Percentiles rank a stretch among this genome's conserved stretches.
Evolutionary conservation across 2,113 vertebrate genomes (phyloP).

Genomic region (Chaetorhynchus papuensis): DNA sequence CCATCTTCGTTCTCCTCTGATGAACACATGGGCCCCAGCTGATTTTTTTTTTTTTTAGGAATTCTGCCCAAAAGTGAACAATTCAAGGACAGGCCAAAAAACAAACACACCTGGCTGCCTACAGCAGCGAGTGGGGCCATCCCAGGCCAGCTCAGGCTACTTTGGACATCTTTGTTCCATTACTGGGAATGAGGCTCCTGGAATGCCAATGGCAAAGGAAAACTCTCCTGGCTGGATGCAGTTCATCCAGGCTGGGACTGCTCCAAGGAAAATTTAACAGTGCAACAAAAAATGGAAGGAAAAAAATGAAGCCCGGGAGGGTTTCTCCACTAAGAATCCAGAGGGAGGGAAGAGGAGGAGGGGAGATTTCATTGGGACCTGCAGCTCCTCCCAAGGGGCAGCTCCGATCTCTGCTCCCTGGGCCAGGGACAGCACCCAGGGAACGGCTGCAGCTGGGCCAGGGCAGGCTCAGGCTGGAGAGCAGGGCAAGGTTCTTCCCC

Average conservation of each 20-base stretch:
- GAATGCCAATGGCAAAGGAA: background rate
- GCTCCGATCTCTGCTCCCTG: background rate
- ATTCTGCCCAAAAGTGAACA: background rate
- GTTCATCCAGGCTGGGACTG: background rate
- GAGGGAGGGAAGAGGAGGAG: background rate
- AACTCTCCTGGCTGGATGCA: background rate
- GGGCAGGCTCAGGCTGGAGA: background rate
- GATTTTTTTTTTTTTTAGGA: background rate
- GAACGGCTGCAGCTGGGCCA: background rate
- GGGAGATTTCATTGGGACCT: background rate
- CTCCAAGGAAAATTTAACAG: background rate
- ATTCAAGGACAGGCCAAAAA: background rate
- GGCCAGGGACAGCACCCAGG: background rate
- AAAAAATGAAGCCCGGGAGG: background rate
- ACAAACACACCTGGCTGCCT: slow-evolving; percentile 34
- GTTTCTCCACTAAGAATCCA: background rate
- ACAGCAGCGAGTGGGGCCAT: background rate
- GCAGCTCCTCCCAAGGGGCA: background rate
- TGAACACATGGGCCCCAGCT: background rate
- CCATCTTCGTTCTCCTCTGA: background rate
- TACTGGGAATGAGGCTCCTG: background rate
- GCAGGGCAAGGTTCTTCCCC: background rate
- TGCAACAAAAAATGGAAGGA: background rate
- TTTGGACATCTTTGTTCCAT: background rate
- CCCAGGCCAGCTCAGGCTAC: background rate